phyloP scores from a whole-genome alignment of 1,140 invertebrate genomes.

The Panagrolaimus sp. region DNA sequence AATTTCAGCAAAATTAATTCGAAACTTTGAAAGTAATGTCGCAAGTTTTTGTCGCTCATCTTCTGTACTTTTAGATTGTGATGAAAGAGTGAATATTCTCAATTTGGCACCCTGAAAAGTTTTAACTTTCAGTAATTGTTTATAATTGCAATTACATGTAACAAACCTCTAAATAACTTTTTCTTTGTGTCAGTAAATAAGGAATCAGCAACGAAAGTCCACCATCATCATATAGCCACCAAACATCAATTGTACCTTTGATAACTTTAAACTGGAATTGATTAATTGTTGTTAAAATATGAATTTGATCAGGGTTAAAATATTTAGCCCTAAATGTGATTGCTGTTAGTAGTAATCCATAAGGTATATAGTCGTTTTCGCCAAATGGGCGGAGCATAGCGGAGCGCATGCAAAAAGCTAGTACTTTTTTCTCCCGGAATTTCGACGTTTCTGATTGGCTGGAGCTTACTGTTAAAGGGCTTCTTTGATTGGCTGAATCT shows the following conservation, averaged over 20 bases:
- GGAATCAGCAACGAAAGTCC: conserved; percentile 71
- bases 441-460: too few relatives aligned
- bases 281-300: background rate
- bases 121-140: too few relatives aligned
- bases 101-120: conserved; percentile 33
- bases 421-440: too few relatives aligned
- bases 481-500: too few relatives aligned
- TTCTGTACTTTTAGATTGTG: background rate
- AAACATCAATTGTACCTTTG: conserved; percentile 77
- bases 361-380: too few relatives aligned
- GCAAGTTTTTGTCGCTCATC: background rate
- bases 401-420: too few relatives aligned
- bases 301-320: background rate
- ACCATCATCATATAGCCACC: conserved; percentile 93
- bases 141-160: too few relatives aligned
- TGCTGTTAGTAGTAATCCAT: too few relatives aligned
- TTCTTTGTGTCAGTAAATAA: conserved; percentile 75
- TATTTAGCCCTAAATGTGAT: background rate
- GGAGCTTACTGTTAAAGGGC: too few relatives aligned
- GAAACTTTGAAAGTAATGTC: background rate
- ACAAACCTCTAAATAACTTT: conserved; percentile 49
- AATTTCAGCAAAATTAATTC: background rate
- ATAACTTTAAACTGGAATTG: background rate
- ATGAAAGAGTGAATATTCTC: conserved; percentile 36
- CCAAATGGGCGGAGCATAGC: too few relatives aligned